Conservation (phyloP, 2,797 vertebrate genomes). For the Mormyrus hasselquistii region DNA sequence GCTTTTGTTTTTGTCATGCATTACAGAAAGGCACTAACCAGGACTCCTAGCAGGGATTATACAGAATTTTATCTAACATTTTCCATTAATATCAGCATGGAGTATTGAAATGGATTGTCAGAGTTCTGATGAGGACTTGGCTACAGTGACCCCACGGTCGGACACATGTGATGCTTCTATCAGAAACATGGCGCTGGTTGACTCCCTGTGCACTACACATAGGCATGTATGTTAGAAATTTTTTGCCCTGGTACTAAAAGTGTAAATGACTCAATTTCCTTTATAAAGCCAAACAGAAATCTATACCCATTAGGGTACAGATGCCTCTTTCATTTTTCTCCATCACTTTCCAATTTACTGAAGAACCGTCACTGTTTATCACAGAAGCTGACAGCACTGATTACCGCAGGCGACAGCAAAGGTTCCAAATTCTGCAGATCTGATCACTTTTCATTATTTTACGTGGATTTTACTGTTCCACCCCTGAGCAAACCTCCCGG, state of each 20-base stretch:
- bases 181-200: neutral
- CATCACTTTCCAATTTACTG: neutral
- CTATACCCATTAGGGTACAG: neutral
- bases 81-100: neutral
- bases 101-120: neutral
- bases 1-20: neutral
- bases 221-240: neutral
- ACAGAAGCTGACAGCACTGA: neutral
- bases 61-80: neutral
- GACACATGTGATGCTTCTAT: neutral
- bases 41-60: neutral
- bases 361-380: neutral
- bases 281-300: neutral
- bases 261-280: conserved; percentile 1
- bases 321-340: neutral
- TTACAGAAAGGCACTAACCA: neutral
- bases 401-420: neutral
- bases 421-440: neutral
- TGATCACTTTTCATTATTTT: neutral
- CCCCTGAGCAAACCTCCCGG: neutral
- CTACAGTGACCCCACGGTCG: neutral
- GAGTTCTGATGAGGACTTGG: neutral
- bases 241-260: neutral
- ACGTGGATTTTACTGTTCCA: neutral
- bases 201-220: neutral